Evolutionary conservation across 2,113 vertebrate genomes (phyloP), one percentile per base, ranked within the genome.

Genomic region (Smithornis capensis): DNA sequence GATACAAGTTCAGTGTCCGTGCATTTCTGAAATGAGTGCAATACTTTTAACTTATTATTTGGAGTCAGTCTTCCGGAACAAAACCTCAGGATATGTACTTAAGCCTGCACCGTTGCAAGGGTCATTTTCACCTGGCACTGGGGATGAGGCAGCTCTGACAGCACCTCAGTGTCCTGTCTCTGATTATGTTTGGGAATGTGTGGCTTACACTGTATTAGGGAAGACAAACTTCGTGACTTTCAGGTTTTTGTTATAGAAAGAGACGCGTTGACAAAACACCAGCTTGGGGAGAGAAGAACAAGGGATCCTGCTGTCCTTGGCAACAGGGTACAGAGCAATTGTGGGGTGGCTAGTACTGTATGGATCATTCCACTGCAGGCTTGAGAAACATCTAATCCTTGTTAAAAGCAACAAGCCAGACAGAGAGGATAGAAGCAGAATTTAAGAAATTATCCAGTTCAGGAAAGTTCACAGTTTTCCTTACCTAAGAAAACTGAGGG

Each of bases 111-210:
- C 47, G 73, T 76, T 37, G 3, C 13, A 5, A 44, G 40, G 17
- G 33, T 45, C 40, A 44, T 23, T 47, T 50, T 56, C 33, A 65
- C 27, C 33, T 38, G 16, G 49, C 63, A 59, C 4, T 75, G 60
- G 60, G 0, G 3, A 63, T 10, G 29, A 45, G 25, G 35, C 25
- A 79, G 13, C 15, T 75, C 37, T 56, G 62, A 31, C 7, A 45
- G 33, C 0, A 1, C 60, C 22, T 71, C 22, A 10, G 22, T 47
- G 6, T 16, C 7, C 31, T 35, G 14, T 15, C 24, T 47, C 40
- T 25, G 33, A 33, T 13, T n/a, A 0, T 3, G 1, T 69, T 19
- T 38, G 28, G 3, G 25, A 6, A 9, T 5, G 3, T 42, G 70
- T 3, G 1, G 9, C 19, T 69, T 52, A 38, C 10, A 27, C 17